Base-by-base conservation (phyloP, 2,888 invertebrate genomes). In the Scrobipalpa costella region DNA sequence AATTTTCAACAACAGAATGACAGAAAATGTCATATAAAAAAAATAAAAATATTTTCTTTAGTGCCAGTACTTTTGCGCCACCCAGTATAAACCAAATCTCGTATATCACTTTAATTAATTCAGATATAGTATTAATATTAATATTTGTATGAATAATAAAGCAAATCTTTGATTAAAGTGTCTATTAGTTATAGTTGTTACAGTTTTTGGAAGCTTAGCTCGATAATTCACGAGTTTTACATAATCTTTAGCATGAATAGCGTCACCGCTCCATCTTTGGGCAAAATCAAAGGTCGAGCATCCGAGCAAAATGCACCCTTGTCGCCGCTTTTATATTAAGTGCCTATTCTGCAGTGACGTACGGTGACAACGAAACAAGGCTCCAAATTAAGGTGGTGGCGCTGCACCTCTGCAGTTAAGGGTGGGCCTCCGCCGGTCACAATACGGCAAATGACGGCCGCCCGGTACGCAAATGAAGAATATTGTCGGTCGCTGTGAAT, bases 381-480 rank as follows among this genome's bases (percentile, higher is more conserved):
- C 84, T 81, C 86, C 89, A 91, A 66, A 90, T 90, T 88, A 90
- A 85, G 88, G 84, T 80, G 76, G 73, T 73, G 74, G 80, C 78
- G 83, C 77, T 85, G 85, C 85, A 83, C 77, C 80, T 79, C 72
- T 80, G 86, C 81, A 81, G 78, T 74, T 76, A 80, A 83, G 85
- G 85, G 84, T 76, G 80, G 73, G 78, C 74, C 73, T 69, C 68
- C 69, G 73, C 70, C 78, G 72, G 74, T 81, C 85, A 91, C 90
- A 91, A 91, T 91, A 78, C 85, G 84, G 83, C 86, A 90, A 91
- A 90, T 91, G 89, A 90, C 84, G 86, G 75, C 81, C 80, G 74
- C 78, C 79, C 80, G 80, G 84, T 81, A 87, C 88, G 90, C 88
- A 90, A 91, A 91, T 90, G 91, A 91, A 90, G 91, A 91, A 91